Percentiles rank a stretch among this genome's conserved stretches.
Conservation (phyloP, 2,888 invertebrate species). For the Selenia dentaria region DNA sequence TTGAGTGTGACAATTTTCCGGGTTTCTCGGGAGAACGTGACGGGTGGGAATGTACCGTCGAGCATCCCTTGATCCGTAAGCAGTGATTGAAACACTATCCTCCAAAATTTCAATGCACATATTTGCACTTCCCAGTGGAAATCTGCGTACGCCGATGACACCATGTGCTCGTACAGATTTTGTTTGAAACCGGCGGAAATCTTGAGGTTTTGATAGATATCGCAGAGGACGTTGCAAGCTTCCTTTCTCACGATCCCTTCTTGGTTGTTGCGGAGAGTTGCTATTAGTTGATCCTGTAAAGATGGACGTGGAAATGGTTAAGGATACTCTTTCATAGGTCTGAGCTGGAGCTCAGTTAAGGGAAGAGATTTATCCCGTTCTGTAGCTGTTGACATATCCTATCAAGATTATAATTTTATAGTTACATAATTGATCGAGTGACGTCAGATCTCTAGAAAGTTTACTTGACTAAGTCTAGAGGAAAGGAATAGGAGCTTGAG, state of each 20-base stretch:
- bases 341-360: no score
- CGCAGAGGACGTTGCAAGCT: conserved; percentile 87
- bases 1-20: conserved; percentile 91
- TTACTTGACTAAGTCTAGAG: no score
- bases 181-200: conserved; percentile 81
- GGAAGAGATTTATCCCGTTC: no score
- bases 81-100: conserved; percentile 86
- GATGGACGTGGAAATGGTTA: not conserved
- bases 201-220: conserved; percentile 87
- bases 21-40: conserved; percentile 91
- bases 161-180: conserved; percentile 86
- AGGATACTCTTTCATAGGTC: no score
- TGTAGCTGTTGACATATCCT: no score
- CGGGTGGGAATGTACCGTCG: conserved; percentile 90
- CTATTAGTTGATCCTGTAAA: conserved; percentile 80
- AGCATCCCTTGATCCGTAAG: conserved; percentile 92
- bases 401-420: no score
- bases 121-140: conserved; percentile 94
- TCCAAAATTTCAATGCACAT: conserved; percentile 89
- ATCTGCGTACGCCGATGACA: conserved; percentile 87
- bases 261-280: conserved; percentile 86
- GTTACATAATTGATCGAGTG: no score
- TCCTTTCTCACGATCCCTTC: conserved; percentile 92
- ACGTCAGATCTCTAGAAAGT: no score
- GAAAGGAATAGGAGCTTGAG: no score